phyloP scores from a whole-genome alignment of 2,888 invertebrate genomes.

The Junonia oenone region DNA sequence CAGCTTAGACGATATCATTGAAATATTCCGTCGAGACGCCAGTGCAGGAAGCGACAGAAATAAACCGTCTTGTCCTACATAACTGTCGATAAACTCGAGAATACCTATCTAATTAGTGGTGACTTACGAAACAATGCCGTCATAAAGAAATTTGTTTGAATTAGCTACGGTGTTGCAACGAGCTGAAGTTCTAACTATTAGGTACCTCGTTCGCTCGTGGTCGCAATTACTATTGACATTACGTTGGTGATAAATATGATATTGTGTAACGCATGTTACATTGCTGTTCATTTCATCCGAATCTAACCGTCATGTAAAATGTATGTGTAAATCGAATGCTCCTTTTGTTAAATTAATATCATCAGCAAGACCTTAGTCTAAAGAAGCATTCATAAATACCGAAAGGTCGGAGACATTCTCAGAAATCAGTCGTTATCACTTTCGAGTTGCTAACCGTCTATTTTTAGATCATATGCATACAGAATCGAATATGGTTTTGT shows the following conservation, averaged over 20 bases:
- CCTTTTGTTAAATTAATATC: neutral
- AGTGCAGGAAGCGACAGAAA: constrained; percentile 52
- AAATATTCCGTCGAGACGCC: constrained; percentile 38
- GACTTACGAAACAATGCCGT: constrained; percentile 37
- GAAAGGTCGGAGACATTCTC: constrained; percentile 14
- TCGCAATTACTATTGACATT: constrained; percentile 6
- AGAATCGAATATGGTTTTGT: neutral
- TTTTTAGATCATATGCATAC: constrained; percentile 34
- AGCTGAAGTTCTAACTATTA: neutral
- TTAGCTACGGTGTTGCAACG: constrained; percentile 2
- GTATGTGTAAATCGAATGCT: neutral
- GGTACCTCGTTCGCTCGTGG: neutral
- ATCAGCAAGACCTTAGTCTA: neutral
- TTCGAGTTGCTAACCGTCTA: constrained; percentile 23
- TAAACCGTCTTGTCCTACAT: constrained; percentile 60
- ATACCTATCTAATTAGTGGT: constrained; percentile 46
- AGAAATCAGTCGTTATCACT: constrained; percentile 18
- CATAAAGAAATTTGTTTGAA: constrained; percentile 25
- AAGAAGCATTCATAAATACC: constrained; percentile 3
- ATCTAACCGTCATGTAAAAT: neutral
- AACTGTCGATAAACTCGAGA: constrained; percentile 49
- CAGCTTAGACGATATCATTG: constrained; percentile 35
- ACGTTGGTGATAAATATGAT: neutral
- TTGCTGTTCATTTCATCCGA: neutral
- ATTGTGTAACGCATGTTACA: neutral